Evolutionary conservation across 2,113 vertebrate genomes (phyloP).

Genomic region (Hyla sarda): DNA sequence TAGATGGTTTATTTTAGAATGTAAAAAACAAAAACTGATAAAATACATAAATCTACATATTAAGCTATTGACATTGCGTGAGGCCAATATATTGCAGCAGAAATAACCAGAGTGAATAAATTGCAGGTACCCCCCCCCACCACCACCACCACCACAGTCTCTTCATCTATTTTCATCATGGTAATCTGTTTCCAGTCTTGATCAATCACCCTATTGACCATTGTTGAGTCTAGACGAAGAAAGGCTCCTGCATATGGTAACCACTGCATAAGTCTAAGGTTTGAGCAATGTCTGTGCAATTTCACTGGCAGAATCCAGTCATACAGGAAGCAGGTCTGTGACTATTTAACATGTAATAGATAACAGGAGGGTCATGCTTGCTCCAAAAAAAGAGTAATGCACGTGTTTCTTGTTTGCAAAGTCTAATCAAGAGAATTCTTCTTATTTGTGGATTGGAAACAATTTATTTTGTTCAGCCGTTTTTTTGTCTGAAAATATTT

Average conservation of each 20-base stretch:
- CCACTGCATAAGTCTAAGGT: conserved; percentile 9
- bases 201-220: conserved; percentile 29
- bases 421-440: background rate
- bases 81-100: background rate
- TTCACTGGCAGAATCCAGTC: conserved; percentile 19
- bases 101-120: background rate
- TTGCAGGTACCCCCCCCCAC: conserved; percentile 3
- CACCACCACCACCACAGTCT: too few species aligned
- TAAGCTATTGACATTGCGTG: background rate
- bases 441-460: background rate
- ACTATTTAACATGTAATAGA: conserved; percentile 31
- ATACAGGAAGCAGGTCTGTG: conserved; percentile 32
- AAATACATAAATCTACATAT: background rate
- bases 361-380: conserved; percentile 36
- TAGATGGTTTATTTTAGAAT: background rate
- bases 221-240: conserved; percentile 40
- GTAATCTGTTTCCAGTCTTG: conserved; percentile 14
- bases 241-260: conserved; percentile 21
- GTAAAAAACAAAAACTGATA: background rate
- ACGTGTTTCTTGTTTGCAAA: conserved; percentile 33
- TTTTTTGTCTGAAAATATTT: conserved; percentile 27
- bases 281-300: background rate
- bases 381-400: conserved; percentile 26
- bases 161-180: conserved; percentile 27
- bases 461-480: conserved; percentile 2